These are phyloP conservation scores for Cathartes aura DNA, from an alignment of 2,113 vertebrate genomes.

Conservation along the genomic window DNA sequence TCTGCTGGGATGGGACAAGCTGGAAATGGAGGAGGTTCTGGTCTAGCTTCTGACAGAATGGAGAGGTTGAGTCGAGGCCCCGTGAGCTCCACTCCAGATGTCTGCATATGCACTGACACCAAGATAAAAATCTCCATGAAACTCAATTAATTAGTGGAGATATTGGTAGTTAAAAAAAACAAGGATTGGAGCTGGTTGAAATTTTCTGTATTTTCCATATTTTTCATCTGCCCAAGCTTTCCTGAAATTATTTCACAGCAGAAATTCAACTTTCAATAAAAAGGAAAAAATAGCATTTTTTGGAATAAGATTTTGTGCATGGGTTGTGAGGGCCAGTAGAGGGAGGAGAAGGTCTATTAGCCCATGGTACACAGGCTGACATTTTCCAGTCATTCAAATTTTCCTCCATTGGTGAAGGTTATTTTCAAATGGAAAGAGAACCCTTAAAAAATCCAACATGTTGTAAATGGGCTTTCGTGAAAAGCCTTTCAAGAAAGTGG, in stretches of 20 bases:
- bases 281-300: background rate
- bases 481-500: background rate
- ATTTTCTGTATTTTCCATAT: background rate
- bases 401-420: background rate
- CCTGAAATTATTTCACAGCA: background rate
- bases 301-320: background rate
- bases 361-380: background rate
- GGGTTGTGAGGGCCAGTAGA: background rate
- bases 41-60: constrained; percentile 9
- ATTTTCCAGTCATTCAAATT: background rate
- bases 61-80: background rate
- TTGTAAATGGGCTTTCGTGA: background rate
- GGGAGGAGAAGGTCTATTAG: background rate
- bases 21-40: constrained; percentile 5
- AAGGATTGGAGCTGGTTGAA: background rate
- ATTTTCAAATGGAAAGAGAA: background rate
- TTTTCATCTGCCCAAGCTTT: background rate
- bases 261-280: background rate
- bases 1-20: background rate
- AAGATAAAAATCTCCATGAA: background rate
- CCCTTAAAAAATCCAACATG: background rate
- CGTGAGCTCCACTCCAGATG: background rate
- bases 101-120: background rate
- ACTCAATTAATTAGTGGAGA: background rate
- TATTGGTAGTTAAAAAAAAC: background rate